A percentile compares a stretch with the other conserved stretches of the same genome.
These are phyloP conservation scores for Panorpa germanica DNA, from an alignment of 2,888 invertebrate genomes.

Conservation along the genomic window DNA sequence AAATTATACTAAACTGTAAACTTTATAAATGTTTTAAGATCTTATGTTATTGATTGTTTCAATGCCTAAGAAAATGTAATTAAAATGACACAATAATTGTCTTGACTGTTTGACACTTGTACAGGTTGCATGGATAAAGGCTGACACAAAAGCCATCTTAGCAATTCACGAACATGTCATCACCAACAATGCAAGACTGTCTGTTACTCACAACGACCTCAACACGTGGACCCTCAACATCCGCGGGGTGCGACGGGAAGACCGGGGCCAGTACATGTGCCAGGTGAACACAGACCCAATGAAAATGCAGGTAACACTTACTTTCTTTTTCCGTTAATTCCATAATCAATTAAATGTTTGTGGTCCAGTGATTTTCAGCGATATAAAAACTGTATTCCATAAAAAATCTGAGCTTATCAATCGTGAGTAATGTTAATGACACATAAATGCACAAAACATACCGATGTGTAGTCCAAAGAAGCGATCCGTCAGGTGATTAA, in stretches of 20 bases:
- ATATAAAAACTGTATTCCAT: background rate
- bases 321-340: background rate
- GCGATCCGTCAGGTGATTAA: too few relatives aligned
- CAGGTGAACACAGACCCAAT: constrained; percentile 23
- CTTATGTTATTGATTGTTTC: too few relatives aligned
- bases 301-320: constrained; percentile 16
- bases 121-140: constrained; percentile 22
- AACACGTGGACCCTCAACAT: constrained; percentile 26
- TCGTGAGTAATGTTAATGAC: too few relatives aligned
- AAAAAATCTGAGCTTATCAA: too few relatives aligned
- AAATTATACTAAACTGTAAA: too few relatives aligned
- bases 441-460: too few relatives aligned
- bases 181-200: constrained; percentile 20
- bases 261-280: constrained; percentile 27
- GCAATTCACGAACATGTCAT: constrained; percentile 22
- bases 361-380: background rate
- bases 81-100: background rate
- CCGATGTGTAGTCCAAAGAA: too few relatives aligned
- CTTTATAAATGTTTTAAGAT: too few relatives aligned
- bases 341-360: background rate
- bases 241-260: constrained; percentile 23
- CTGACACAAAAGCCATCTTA: constrained; percentile 20
- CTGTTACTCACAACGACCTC: constrained; percentile 23
- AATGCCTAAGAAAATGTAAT: background rate
- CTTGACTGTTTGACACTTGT: constrained; percentile 2